Evolutionary conservation across 2,797 vertebrate species (phyloP).

Genomic region (Stomatorhinus walkeri): DNA sequence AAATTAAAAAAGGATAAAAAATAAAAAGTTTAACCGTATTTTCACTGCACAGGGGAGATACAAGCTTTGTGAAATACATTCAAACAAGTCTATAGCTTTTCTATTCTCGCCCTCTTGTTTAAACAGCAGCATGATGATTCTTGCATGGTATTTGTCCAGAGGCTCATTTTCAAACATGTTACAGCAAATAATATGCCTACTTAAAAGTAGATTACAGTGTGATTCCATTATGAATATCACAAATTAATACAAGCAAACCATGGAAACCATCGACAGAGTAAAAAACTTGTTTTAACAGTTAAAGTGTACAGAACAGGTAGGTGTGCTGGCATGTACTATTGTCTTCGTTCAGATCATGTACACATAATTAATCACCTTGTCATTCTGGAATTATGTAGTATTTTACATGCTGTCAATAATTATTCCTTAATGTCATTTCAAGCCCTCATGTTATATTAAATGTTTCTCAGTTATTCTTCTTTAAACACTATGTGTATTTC

Average conservation of each 20-base stretch:
- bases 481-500: neutral
- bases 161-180: neutral
- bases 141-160: constrained; percentile 1
- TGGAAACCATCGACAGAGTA: neutral
- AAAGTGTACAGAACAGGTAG: neutral
- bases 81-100: neutral
- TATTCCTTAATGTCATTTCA: neutral
- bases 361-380: neutral
- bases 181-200: neutral
- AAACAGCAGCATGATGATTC: neutral
- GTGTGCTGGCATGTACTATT: neutral
- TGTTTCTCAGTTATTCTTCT: neutral
- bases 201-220: neutral
- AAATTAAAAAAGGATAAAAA: no score
- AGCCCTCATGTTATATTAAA: neutral
- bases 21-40: neutral
- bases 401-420: neutral
- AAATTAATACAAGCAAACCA: neutral
- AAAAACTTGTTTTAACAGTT: neutral
- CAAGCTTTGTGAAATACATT: neutral
- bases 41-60: neutral
- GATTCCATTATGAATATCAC: neutral
- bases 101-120: neutral
- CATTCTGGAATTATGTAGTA: neutral
- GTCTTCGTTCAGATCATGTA: neutral